Conservation (phyloP, 2,888 invertebrate genomes). For the Synanthedon formicaeformis region DNA sequence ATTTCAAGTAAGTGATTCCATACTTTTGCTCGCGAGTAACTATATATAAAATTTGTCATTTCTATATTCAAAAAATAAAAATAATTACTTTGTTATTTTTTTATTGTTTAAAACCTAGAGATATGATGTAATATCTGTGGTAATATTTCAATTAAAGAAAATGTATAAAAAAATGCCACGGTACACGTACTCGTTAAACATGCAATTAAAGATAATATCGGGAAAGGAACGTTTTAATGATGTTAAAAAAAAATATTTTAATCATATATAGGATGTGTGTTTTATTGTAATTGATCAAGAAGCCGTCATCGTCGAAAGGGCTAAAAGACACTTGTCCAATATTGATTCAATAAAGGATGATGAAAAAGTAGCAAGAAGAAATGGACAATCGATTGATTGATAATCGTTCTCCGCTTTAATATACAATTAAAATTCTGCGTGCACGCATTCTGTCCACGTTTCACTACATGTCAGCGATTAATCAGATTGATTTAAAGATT, state of each 20-base stretch:
- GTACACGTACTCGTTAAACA: not conserved
- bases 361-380: not conserved
- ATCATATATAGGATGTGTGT: not conserved
- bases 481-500: constrained; percentile 48
- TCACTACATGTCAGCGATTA: constrained; percentile 32
- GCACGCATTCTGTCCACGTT: constrained; percentile 15
- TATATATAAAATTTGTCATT: no score
- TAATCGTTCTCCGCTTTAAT: not conserved
- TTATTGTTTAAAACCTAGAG: no score
- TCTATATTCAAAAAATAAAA: no score
- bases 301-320: not conserved
- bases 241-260: not conserved
- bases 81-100: no score
- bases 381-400: constrained; percentile 1
- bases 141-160: no score
- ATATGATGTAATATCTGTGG: no score
- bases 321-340: not conserved
- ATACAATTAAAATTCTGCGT: constrained; percentile 14
- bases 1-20: no score
- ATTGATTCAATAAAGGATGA: not conserved
- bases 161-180: no score
- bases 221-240: not conserved
- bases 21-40: no score
- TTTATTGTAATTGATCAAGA: not conserved
- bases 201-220: not conserved